A percentile compares a stretch with the other conserved stretches of the same genome.
These are phyloP conservation scores for Phacellophora camtschatica DNA, from an alignment of 30 jellyfish, hydroid and myxozoan genomes.

Conservation along the genomic window DNA sequence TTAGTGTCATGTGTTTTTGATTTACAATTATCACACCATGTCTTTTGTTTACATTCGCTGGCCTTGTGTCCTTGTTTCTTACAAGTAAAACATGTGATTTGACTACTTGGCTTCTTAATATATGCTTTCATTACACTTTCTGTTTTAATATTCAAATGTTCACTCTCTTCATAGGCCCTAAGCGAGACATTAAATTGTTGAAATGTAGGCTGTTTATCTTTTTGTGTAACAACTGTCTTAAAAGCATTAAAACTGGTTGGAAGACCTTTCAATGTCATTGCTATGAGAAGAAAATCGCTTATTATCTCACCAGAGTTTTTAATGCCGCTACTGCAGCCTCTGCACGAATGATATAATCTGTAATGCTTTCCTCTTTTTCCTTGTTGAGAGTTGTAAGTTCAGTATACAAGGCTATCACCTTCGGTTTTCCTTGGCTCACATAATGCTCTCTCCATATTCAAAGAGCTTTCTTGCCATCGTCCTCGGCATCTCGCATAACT, in stretches of 20 bases:
- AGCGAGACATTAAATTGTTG: conserved; percentile 18
- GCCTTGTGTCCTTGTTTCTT: conserved; percentile 1
- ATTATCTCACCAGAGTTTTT: conserved; percentile 24
- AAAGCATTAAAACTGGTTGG: conserved; percentile 58
- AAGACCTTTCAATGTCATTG: conserved; percentile 63
- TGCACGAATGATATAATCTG: conserved; percentile 47
- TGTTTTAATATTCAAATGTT: neutral
- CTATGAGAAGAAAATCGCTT: conserved; percentile 54
- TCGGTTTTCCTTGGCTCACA: conserved; percentile 48
- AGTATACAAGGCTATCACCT: conserved; percentile 19
- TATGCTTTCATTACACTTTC: too few species aligned
- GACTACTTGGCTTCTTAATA: too few species aligned
- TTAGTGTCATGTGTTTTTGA: neutral
- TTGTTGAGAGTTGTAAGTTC: conserved; percentile 36
- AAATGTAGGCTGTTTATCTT: conserved; percentile 22
- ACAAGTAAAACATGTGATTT: too few species aligned
- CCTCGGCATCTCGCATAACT: conserved; percentile 49
- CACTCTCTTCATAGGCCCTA: conserved; percentile 16
- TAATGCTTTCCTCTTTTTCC: conserved; percentile 20
- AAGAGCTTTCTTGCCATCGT: conserved; percentile 49
- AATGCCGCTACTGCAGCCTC: conserved; percentile 47
- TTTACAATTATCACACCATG: neutral
- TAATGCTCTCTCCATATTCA: conserved; percentile 37
- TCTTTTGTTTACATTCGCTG: neutral
- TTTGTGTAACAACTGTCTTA: conserved; percentile 49